phyloP scores from a whole-genome alignment of 2,113 vertebrate species.

The Xyliphius kryptos region DNA sequence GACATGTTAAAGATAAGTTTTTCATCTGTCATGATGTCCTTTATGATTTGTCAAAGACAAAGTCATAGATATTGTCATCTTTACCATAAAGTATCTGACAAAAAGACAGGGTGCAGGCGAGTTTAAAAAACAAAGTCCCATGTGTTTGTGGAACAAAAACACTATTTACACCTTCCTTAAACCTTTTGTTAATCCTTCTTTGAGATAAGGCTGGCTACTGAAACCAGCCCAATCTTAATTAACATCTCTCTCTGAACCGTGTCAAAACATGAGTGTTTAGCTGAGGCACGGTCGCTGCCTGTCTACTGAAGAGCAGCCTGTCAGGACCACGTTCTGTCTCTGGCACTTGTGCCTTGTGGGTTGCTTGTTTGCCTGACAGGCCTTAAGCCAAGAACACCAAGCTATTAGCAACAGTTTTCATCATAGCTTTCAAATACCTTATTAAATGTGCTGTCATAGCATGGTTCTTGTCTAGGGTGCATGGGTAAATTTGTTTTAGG shows the following conservation, averaged over 20 bases:
- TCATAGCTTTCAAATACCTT: slow-evolving; percentile 27
- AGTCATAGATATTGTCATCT: slow-evolving; percentile 4
- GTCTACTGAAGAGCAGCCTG: slow-evolving; percentile 29
- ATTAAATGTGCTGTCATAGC: slow-evolving; percentile 35
- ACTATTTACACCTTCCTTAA: slow-evolving; percentile 37
- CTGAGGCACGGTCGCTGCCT: slow-evolving; percentile 22
- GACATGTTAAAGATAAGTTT: slow-evolving; percentile 31
- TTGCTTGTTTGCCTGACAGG: slow-evolving; percentile 24
- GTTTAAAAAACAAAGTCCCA: slow-evolving; percentile 1
- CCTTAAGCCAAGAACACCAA: slow-evolving; percentile 18
- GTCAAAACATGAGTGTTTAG: slow-evolving; percentile 39
- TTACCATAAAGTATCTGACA: slow-evolving; percentile 13
- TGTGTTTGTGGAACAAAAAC: background rate
- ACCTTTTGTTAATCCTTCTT: slow-evolving; percentile 36
- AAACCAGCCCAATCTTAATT: slow-evolving; percentile 43
- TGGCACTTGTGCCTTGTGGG: slow-evolving; percentile 10
- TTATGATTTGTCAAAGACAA: slow-evolving; percentile 7
- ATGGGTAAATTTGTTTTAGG: slow-evolving; percentile 33
- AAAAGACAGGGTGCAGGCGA: slow-evolving; percentile 8
- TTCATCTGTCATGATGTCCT: slow-evolving; percentile 11
- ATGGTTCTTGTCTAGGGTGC: slow-evolving; percentile 17
- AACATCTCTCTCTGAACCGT: slow-evolving; percentile 42
- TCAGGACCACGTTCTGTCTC: slow-evolving; percentile 7
- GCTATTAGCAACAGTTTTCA: slow-evolving; percentile 21
- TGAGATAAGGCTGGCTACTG: slow-evolving; percentile 31